Evolutionary conservation across 2,888 invertebrate species (phyloP).

Genomic region (Himalopsyche tibetana): DNA sequence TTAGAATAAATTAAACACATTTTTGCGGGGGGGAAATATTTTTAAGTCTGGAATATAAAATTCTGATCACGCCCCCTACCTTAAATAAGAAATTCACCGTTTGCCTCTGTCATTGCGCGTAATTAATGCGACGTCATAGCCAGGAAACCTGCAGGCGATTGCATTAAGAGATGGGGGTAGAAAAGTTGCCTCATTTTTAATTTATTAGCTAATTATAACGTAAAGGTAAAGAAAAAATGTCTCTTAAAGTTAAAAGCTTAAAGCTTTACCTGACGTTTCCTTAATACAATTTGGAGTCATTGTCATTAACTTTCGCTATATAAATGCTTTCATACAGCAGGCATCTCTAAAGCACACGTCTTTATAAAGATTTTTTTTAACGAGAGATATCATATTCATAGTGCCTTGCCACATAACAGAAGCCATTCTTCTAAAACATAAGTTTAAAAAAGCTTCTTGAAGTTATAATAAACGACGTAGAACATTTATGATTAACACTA

Average conservation of each 20-base stretch:
- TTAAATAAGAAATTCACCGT: constrained; percentile 19
- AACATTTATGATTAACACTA: no score
- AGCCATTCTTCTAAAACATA: no score
- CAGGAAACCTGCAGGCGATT: constrained; percentile 54
- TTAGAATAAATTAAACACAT: constrained; percentile 38
- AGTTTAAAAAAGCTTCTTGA: no score
- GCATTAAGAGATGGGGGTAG: constrained; percentile 44
- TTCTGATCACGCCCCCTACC: constrained; percentile 27
- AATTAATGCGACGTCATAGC: constrained; percentile 59
- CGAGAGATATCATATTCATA: no score
- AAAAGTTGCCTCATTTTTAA: background rate
- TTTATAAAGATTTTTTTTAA: no score
- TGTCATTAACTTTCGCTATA: no score
- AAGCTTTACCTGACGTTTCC: no score
- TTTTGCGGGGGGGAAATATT: background rate
- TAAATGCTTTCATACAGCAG: no score
- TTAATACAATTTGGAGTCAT: no score
- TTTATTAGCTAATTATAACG: constrained; percentile 20
- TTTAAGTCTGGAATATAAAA: background rate
- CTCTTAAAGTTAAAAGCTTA: background rate
- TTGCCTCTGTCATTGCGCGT: constrained; percentile 49
- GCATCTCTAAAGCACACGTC: no score
- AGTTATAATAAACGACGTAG: no score
- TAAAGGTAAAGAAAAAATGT: constrained; percentile 21
- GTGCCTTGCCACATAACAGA: no score